Evolutionary conservation across 1,140 invertebrate species (phyloP), one percentile per base, ranked within the genome.

Genomic region (Microplitis mediator): DNA sequence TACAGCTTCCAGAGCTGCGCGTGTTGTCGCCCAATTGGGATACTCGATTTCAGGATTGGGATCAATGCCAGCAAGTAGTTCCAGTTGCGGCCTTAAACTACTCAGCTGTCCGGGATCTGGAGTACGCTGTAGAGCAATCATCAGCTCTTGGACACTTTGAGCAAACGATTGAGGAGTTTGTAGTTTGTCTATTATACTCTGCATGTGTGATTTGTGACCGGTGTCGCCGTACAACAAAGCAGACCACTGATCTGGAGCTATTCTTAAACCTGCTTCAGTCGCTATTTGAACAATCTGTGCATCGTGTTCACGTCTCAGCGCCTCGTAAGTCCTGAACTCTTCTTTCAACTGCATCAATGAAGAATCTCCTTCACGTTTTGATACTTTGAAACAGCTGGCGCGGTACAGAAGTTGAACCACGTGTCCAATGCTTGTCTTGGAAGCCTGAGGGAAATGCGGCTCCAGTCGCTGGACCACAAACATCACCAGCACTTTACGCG

Each of bases 311-410:
- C 96, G 89, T 65, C 98, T 89, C 14, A 99, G 83, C 3, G 94
- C 91, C 74, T 99, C 97, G 82, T 99, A 99, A 1, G 94, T 95
- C 13, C 97, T 91, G 81, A 98, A 99, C 81, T 99, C 97, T 81
- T 99, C 97, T 84, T 99, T 99, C 4, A 99, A 84, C 86, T 99
- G 97, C 98, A 99, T 99, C 45, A 99, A 85, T 3, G 97, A 99
- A 0, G 97, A 99, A 87, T 99, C 97, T 11, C 96, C 96, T 81
- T 98, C 97, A 31, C 98, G 90, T 88, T 99, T 99, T 6, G 97
- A 97, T 56, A 98, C 96, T 89, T 98, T 98, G 84, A 99, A 99
- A 89, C 98, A 99, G 68, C 96, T 98, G 54, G 98, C 98, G 78
- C 98, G 90, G 82, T 99, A 99, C 0, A 99, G 88, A 13, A 99